Conservation (phyloP, 1,140 invertebrate genomes). For the Aplysia californica region DNA sequence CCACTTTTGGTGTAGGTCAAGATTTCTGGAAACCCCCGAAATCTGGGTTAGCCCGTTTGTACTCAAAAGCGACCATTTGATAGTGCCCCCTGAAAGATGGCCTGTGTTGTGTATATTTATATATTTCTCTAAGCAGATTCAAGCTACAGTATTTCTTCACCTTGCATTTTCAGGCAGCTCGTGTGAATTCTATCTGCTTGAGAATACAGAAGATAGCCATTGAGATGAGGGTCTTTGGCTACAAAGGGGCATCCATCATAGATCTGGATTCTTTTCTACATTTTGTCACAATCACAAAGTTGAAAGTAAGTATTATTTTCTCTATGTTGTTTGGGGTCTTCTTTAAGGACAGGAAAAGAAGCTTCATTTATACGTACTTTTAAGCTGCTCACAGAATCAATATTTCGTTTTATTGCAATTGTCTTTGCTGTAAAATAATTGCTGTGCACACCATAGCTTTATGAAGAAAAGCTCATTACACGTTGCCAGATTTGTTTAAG, state of each 20-base stretch:
- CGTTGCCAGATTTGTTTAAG: too few species aligned
- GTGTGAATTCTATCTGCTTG: slow-evolving; percentile 63
- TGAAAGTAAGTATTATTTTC: slow-evolving; percentile 54
- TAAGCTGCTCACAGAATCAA: not conserved
- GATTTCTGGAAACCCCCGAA: too few species aligned
- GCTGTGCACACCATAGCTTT: not conserved
- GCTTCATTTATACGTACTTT: not conserved
- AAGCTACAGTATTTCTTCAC: too few species aligned
- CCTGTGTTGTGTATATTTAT: too few species aligned
- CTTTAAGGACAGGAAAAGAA: not conserved
- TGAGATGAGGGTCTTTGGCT: slow-evolving; percentile 67
- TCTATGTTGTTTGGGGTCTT: not conserved
- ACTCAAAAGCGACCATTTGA: too few species aligned
- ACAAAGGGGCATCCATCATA: slow-evolving; percentile 58
- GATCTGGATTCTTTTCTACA: slow-evolving; percentile 67
- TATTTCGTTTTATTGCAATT: not conserved
- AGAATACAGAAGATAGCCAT: slow-evolving; percentile 64
- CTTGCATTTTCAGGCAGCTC: slow-evolving; percentile 68
- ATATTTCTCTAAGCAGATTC: too few species aligned
- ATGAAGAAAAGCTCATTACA: too few species aligned
- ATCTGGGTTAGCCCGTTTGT: too few species aligned
- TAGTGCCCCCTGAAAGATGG: too few species aligned
- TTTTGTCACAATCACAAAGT: slow-evolving; percentile 57
- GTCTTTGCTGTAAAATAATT: not conserved
- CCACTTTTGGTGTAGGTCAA: too few species aligned